phyloP scores from a whole-genome alignment of 1,140 invertebrate species.

The Drosophila eugracilis region DNA sequence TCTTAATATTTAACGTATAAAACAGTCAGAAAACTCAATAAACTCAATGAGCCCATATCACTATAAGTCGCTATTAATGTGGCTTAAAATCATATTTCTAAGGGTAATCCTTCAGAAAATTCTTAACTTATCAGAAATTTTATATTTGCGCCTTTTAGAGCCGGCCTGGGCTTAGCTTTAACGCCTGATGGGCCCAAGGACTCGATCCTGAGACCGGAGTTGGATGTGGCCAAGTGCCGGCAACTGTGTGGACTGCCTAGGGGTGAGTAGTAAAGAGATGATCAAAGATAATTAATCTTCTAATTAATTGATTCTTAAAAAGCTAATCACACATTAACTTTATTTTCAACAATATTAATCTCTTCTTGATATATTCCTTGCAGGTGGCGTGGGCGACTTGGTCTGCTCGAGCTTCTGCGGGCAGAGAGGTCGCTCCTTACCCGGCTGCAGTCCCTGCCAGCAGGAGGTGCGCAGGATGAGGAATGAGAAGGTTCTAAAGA shows the following conservation, averaged over 20 bases:
- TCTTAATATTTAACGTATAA: no score
- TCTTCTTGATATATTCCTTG: neutral
- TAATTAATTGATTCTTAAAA: no score
- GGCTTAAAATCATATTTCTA: no score
- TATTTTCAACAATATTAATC: no score
- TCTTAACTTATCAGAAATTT: neutral
- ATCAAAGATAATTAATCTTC: neutral
- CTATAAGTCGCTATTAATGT: no score
- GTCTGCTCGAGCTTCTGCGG: slow-evolving; percentile 70
- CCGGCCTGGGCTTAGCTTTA: slow-evolving; percentile 72
- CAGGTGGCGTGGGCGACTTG: slow-evolving; percentile 34
- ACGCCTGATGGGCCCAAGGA: slow-evolving; percentile 45
- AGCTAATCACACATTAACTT: neutral
- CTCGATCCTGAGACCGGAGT: slow-evolving; percentile 61
- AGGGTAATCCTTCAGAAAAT: neutral
- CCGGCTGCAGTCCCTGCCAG: slow-evolving; percentile 74
- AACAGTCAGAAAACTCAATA: no score
- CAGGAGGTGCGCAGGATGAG: slow-evolving; percentile 40
- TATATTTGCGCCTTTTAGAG: slow-evolving; percentile 50
- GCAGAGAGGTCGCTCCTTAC: slow-evolving; percentile 48
- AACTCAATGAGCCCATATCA: no score
- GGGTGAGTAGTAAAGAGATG: slow-evolving; percentile 53
- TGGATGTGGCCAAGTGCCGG: slow-evolving; percentile 64
- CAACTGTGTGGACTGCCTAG: slow-evolving; percentile 69
- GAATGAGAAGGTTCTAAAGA: neutral